Conservation (phyloP, 2,888 invertebrate species). For the Pristionchus japonicus region DNA sequence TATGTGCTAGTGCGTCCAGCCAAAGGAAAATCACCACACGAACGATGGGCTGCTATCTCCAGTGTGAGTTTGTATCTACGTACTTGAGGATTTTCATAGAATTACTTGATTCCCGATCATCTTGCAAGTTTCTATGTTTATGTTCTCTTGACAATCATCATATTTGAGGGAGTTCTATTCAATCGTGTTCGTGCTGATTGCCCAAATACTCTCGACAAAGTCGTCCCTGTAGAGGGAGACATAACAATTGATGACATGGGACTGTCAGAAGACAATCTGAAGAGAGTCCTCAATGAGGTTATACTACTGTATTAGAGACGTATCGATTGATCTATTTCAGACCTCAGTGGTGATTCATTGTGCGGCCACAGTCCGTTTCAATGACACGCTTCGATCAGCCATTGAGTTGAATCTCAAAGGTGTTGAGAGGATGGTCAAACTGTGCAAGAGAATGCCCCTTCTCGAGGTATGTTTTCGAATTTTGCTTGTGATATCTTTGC, state of each 20-base stretch:
- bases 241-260: conserved; percentile 77
- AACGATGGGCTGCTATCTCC: conserved; percentile 83
- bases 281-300: conserved; percentile 81
- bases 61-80: too few species aligned
- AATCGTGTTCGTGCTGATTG: conserved; percentile 75
- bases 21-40: conserved; percentile 81
- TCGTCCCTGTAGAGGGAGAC: conserved; percentile 76
- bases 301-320: background rate
- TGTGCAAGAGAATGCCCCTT: conserved; percentile 86
- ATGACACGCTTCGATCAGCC: conserved; percentile 88
- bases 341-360: conserved; percentile 90
- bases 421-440: conserved; percentile 85
- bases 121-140: too few species aligned
- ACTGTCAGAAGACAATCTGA: conserved; percentile 79
- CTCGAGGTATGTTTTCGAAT: conserved; percentile 77
- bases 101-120: too few species aligned
- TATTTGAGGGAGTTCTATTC: conserved; percentile 75
- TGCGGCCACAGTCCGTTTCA: conserved; percentile 91
- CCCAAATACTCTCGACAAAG: conserved; percentile 76
- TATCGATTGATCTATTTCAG: background rate
- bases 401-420: conserved; percentile 92
- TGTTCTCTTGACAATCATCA: background rate
- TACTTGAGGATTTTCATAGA: too few species aligned
- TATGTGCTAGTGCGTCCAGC: conserved; percentile 86
- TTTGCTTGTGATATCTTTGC: too few species aligned